phyloP scores from a whole-genome alignment of 2,888 invertebrate genomes.

The Pristionchus exspectatus region DNA sequence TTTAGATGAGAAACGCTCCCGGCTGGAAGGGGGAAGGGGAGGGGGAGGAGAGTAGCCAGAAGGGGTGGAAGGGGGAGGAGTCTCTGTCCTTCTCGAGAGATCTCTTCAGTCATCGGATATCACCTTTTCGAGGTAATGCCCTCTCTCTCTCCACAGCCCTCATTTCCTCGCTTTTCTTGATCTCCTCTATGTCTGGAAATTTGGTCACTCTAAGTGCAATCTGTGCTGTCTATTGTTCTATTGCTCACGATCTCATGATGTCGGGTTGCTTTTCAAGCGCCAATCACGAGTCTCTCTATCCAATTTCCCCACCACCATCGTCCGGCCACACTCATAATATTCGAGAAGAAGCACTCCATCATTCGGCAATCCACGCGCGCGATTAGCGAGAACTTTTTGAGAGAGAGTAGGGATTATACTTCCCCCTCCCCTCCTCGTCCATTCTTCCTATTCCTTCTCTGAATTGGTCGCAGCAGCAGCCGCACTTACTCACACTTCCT shows the following conservation, averaged over 20 bases:
- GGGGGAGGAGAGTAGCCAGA: neutral
- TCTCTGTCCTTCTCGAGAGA: slow-evolving; percentile 18
- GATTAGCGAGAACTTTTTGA: neutral
- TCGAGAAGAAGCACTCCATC: slow-evolving; percentile 13
- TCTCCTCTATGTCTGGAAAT: neutral
- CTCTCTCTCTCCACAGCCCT: neutral
- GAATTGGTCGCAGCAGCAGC: neutral
- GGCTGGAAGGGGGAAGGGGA: neutral
- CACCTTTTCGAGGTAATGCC: slow-evolving; percentile 23
- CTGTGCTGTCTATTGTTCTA: neutral
- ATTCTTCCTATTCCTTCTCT: neutral
- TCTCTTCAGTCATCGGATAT: slow-evolving; percentile 36
- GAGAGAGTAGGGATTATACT: slow-evolving; percentile 6
- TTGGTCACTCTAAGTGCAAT: neutral
- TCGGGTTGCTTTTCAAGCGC: neutral
- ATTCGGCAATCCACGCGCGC: neutral
- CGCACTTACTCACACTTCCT: slow-evolving; percentile 7
- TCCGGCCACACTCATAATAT: neutral
- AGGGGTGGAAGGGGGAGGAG: slow-evolving; percentile 11
- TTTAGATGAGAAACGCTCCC: slow-evolving; percentile 42
- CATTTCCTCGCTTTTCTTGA: neutral
- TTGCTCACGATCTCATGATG: neutral
- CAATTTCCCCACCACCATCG: neutral
- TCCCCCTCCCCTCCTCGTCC: neutral
- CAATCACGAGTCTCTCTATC: neutral